Conservation (phyloP, 2,888 invertebrate species). For the Macrosoma leucophasiata region DNA sequence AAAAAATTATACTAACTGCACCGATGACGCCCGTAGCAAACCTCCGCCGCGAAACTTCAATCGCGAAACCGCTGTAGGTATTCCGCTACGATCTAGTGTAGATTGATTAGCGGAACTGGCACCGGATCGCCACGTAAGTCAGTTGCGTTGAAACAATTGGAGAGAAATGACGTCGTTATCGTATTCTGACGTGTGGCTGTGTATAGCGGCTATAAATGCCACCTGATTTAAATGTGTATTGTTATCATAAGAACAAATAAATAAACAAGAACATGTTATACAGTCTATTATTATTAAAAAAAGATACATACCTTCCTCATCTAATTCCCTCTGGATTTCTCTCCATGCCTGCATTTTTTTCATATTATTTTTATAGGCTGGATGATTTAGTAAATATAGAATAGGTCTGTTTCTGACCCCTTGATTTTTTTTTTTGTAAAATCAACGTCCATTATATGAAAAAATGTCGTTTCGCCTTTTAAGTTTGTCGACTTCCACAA, state of each 20-base stretch:
- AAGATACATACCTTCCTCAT: too few relatives aligned
- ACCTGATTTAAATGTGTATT: too few relatives aligned
- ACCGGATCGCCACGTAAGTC: background rate
- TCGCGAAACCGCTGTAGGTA: background rate
- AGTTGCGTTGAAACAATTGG: too few relatives aligned
- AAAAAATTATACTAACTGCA: too few relatives aligned
- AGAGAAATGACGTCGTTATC: too few relatives aligned
- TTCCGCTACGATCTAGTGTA: background rate
- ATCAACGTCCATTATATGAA: constrained; percentile 15
- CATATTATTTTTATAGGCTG: constrained; percentile 2
- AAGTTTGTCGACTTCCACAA: constrained; percentile 15
- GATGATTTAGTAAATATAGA: constrained; percentile 2
- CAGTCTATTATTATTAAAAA: too few relatives aligned
- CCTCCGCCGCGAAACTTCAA: too few relatives aligned
- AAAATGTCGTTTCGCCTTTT: constrained; percentile 14
- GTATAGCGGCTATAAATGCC: too few relatives aligned
- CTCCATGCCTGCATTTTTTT: constrained; percentile 5
- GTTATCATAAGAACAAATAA: background rate
- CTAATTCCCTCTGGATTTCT: too few relatives aligned
- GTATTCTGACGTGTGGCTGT: too few relatives aligned
- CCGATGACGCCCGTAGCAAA: too few relatives aligned
- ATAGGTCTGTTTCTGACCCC: constrained; percentile 10
- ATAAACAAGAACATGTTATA: constrained; percentile 1
- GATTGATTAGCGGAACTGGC: background rate
- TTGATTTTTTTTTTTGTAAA: constrained; percentile 9